Conservation (phyloP, 2,888 invertebrate genomes). For the Nymphalis c-album region DNA sequence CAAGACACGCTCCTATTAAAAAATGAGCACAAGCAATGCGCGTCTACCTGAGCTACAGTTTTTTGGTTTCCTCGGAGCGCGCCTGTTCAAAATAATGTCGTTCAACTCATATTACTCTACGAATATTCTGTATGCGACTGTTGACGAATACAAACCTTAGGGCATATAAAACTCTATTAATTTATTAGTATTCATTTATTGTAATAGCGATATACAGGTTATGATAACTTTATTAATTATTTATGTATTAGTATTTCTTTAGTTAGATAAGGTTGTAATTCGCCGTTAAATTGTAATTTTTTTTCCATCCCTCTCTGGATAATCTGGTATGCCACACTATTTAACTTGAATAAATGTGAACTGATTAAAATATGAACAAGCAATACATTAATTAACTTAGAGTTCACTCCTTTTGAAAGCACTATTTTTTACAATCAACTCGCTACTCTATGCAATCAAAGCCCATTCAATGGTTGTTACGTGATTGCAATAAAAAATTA, state of each 20-base stretch:
- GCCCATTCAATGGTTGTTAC: slow-evolving; percentile 16
- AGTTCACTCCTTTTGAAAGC: background rate
- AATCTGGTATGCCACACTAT: too few relatives aligned
- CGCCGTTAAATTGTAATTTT: too few relatives aligned
- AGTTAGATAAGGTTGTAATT: too few relatives aligned
- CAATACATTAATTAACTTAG: background rate
- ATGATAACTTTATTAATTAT: too few relatives aligned
- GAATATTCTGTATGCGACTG: background rate
- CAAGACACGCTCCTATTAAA: slow-evolving; percentile 56
- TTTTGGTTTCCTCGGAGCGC: slow-evolving; percentile 49
- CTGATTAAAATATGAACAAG: too few relatives aligned
- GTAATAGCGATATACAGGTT: too few relatives aligned
- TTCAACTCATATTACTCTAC: slow-evolving; percentile 4
- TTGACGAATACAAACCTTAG: background rate
- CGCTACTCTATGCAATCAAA: slow-evolving; percentile 16
- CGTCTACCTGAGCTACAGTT: slow-evolving; percentile 56
- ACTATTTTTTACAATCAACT: slow-evolving; percentile 15
- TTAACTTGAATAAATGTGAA: too few relatives aligned
- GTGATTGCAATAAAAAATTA: slow-evolving; percentile 14
- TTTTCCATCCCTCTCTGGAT: too few relatives aligned
- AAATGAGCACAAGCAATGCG: slow-evolving; percentile 47
- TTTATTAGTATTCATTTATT: too few relatives aligned
- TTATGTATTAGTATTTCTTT: too few relatives aligned
- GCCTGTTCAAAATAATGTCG: slow-evolving; percentile 17
- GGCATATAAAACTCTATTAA: too few relatives aligned